A percentile compares a stretch with the other conserved stretches of the same genome.
Conservation (phyloP, 2,113 vertebrate genomes). For the Semnopithecus entellus region DNA sequence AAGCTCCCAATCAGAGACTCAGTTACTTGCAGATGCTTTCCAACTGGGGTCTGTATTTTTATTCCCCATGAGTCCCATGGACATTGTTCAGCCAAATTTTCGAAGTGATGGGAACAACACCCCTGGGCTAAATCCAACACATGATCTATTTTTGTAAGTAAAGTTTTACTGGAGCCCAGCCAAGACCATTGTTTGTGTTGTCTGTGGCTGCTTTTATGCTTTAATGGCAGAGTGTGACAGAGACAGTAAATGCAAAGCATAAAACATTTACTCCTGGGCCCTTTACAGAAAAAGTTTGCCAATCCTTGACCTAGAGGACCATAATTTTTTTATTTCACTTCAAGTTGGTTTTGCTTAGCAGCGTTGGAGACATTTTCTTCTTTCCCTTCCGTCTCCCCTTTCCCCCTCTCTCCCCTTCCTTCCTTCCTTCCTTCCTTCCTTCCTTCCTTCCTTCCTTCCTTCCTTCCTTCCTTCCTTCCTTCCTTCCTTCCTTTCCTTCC, state of each 20-base stretch:
- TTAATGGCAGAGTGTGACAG: neutral
- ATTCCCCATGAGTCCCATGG: neutral
- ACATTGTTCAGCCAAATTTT: neutral
- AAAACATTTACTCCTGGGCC: neutral
- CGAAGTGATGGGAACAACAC: neutral
- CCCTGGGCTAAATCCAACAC: neutral
- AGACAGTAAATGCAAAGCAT: neutral
- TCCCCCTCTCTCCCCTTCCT: neutral
- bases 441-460: rapidly evolving
- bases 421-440: rapidly evolving
- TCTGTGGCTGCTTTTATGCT: neutral
- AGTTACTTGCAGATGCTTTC: neutral
- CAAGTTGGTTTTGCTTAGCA: neutral
- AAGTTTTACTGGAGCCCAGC: neutral
- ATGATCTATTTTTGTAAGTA: neutral
- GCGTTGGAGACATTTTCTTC: neutral
- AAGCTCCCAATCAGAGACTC: neutral
- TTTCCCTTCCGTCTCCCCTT: neutral
- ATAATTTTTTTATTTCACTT: neutral
- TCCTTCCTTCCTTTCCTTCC: neutral
- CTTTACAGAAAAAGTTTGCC: neutral
- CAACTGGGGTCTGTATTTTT: neutral
- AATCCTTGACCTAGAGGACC: neutral
- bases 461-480: neutral
- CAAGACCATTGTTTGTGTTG: neutral